These are phyloP conservation scores for Catharus ustulatus DNA, from an alignment of 2,797 vertebrate genomes.

Conservation along the genomic window DNA sequence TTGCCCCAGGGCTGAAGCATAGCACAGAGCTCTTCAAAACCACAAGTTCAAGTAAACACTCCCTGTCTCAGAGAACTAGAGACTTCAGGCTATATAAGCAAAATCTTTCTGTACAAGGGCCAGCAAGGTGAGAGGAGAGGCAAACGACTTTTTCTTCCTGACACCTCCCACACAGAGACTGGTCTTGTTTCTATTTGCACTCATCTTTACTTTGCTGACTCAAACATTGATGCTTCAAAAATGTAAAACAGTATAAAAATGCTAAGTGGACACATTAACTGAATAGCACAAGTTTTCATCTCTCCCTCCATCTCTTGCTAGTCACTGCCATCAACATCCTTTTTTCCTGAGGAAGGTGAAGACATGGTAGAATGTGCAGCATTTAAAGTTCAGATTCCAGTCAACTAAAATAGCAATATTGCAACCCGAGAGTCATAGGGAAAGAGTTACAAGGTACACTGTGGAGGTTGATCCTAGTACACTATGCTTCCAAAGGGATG, in stretches of 20 bases:
- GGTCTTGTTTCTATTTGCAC: neutral
- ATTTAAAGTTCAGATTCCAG: neutral
- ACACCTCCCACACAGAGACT: neutral
- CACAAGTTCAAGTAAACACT: neutral
- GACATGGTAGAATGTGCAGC: fast-evolving
- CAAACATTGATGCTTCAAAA: neutral
- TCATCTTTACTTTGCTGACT: slow-evolving; percentile 38
- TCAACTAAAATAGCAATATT: neutral
- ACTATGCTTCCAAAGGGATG: neutral
- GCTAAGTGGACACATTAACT: neutral
- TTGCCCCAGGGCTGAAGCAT: neutral
- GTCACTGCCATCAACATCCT: neutral
- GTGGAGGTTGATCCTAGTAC: neutral
- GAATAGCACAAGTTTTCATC: neutral
- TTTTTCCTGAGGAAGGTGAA: neutral
- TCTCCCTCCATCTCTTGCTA: neutral
- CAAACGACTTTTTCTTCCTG: neutral
- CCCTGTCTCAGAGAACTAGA: neutral
- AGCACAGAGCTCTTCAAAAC: neutral
- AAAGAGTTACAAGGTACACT: neutral
- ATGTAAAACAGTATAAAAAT: slow-evolving; percentile 20
- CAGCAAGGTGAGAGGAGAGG: slow-evolving; percentile 28
- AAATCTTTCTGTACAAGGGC: neutral
- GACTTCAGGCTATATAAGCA: neutral
- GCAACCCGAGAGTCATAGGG: neutral